phyloP scores from a whole-genome alignment of 2,888 invertebrate species.

The Macrophya annulata region DNA sequence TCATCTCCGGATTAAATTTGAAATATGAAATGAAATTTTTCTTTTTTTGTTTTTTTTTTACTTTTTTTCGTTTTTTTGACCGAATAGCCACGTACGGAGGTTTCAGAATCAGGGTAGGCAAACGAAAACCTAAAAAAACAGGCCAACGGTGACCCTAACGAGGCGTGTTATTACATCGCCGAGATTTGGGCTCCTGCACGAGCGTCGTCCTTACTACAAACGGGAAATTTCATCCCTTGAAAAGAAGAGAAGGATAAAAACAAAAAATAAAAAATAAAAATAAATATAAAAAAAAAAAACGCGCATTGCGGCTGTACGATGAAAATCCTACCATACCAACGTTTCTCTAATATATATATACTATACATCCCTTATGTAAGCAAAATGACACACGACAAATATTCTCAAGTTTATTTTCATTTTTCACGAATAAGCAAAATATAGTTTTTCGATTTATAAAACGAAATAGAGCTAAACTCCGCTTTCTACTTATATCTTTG shows the following conservation, averaged over 20 bases:
- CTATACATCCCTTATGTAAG: neutral
- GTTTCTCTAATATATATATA: neutral
- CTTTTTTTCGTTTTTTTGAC: neutral
- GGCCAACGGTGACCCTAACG: slow-evolving; percentile 30
- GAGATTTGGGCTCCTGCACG: slow-evolving; percentile 13
- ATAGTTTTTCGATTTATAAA: too few species aligned
- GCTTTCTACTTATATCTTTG: too few species aligned
- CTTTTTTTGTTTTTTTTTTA: too few species aligned
- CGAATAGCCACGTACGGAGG: neutral
- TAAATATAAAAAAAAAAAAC: neutral
- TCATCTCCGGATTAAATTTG: neutral
- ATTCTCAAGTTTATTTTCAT: neutral
- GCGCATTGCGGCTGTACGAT: slow-evolving; percentile 11
- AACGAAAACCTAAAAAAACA: neutral
- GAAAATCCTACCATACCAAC: slow-evolving; percentile 2
- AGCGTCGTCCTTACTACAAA: slow-evolving; percentile 6
- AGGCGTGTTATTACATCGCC: slow-evolving; percentile 31
- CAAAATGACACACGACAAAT: neutral
- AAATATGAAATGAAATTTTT: neutral
- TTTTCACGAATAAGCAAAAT: too few species aligned
- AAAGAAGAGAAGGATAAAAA: neutral
- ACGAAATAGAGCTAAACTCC: too few species aligned
- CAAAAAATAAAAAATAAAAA: too few species aligned
- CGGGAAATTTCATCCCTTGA: slow-evolving; percentile 6
- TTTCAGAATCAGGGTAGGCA: neutral